Evolutionary conservation across 2,797 vertebrate genomes (phyloP).

Genomic region (Coregonus suidteri): DNA sequence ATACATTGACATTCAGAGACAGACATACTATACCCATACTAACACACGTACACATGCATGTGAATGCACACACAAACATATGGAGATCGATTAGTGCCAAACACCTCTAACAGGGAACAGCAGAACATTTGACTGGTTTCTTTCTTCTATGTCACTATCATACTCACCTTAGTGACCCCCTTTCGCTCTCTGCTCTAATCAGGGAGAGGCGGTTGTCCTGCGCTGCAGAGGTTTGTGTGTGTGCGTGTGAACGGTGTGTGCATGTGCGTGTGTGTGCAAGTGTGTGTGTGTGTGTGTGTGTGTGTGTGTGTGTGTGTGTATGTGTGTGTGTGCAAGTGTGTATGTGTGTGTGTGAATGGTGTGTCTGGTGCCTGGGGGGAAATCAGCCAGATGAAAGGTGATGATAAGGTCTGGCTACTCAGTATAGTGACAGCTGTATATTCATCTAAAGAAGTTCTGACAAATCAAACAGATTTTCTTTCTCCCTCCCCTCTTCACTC

Average conservation of each 20-base stretch:
- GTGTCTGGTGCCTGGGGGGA: slow-evolving; percentile 84
- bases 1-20: background rate
- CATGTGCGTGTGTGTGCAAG: background rate
- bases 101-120: too few species aligned
- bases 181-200: slow-evolving; percentile 28
- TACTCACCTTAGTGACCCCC: background rate
- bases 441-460: slow-evolving; percentile 97
- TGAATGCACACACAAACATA: too few species aligned
- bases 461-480: slow-evolving; percentile 95
- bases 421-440: slow-evolving; percentile 97
- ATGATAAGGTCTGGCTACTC: slow-evolving; percentile 86
- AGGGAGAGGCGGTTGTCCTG: background rate
- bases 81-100: too few species aligned
- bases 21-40: too few species aligned
- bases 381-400: slow-evolving; percentile 88
- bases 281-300: slow-evolving; percentile 33
- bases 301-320: slow-evolving; percentile 36
- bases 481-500: slow-evolving; percentile 68
- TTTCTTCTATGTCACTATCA: too few species aligned
- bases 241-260: background rate
- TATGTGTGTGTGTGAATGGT: slow-evolving; percentile 45
- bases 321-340: slow-evolving; percentile 39
- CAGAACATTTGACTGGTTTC: too few species aligned
- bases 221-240: background rate
- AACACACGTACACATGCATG: too few species aligned